Conservation (phyloP, 30 jellyfish, hydroid and myxozoan species). For the Aurelia sp. region DNA sequence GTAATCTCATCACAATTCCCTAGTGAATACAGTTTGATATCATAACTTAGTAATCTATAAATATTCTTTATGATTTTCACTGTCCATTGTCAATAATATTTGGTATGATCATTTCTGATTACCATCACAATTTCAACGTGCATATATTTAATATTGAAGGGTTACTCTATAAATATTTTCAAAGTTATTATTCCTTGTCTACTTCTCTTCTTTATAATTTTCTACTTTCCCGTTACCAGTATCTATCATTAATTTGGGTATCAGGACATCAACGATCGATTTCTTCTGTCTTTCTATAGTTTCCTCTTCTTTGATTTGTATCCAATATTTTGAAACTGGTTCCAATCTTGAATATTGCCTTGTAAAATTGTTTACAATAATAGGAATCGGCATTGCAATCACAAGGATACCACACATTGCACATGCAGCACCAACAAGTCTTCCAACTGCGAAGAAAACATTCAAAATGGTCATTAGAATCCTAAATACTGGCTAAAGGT, state of each 20-base stretch:
- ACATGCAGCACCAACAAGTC: constrained; percentile 95
- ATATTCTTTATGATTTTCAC: too few species aligned
- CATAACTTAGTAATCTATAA: too few species aligned
- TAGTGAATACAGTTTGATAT: too few species aligned
- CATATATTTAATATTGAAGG: too few species aligned
- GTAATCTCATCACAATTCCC: too few species aligned
- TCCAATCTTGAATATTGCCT: constrained; percentile 87
- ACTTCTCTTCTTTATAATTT: neutral
- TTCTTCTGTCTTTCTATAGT: constrained; percentile 17
- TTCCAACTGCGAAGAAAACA: constrained; percentile 77
- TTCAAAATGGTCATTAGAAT: too few species aligned
- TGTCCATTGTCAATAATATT: too few species aligned
- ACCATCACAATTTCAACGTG: too few species aligned
- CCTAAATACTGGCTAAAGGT: too few species aligned
- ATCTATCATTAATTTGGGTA: constrained; percentile 1
- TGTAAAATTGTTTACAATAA: constrained; percentile 93
- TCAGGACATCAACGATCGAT: neutral
- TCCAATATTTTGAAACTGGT: constrained; percentile 94
- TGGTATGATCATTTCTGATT: too few species aligned
- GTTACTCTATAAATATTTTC: too few species aligned
- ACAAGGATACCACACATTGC: constrained; percentile 99
- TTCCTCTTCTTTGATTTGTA: constrained; percentile 68
- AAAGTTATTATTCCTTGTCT: neutral
- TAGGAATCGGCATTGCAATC: constrained; percentile 98
- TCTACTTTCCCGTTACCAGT: neutral